A percentile compares a stretch with the other conserved stretches of the same genome.
Conservation (phyloP, 2,113 vertebrate genomes). For the Xiphophorus couchianus region DNA sequence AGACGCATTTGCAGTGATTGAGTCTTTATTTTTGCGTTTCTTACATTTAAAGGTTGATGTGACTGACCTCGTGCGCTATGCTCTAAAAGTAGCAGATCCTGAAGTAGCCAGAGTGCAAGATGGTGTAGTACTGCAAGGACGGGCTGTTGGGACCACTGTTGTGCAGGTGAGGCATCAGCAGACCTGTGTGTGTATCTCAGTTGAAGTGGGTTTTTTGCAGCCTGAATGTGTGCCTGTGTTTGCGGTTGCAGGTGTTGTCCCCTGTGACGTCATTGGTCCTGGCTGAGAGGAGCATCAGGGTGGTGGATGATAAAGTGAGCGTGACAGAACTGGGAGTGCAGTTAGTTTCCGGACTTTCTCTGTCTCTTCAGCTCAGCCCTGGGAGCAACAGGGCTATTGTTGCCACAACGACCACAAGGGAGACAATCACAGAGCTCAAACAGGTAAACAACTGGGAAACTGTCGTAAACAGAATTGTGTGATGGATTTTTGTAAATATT, state of each 20-base stretch:
- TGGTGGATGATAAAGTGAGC: constrained; percentile 94
- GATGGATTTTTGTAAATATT: no score
- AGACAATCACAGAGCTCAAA: constrained; percentile 85
- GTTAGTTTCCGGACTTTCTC: constrained; percentile 89
- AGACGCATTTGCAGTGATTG: not conserved
- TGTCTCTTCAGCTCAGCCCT: constrained; percentile 89
- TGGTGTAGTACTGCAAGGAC: constrained; percentile 84
- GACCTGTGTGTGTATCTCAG: constrained; percentile 1
- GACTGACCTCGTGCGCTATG: constrained; percentile 84
- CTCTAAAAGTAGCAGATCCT: constrained; percentile 87
- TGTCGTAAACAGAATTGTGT: constrained; percentile 9
- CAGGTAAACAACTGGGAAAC: constrained; percentile 82
- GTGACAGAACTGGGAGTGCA: constrained; percentile 92
- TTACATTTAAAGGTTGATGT: constrained; percentile 82
- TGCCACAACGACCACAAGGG: constrained; percentile 86
- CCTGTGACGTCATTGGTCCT: constrained; percentile 88
- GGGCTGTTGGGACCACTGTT: constrained; percentile 87
- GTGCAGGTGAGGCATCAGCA: constrained; percentile 82
- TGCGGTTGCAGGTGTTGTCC: constrained; percentile 87
- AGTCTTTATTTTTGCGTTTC: not conserved
- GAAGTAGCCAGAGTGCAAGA: constrained; percentile 84
- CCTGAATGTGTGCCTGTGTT: not conserved
- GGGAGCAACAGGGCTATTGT: constrained; percentile 90
- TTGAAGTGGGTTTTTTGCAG: not conserved
- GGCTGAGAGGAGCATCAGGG: constrained; percentile 89